Percentiles rank a stretch among this genome's conserved stretches.
Evolutionary conservation across 2,797 vertebrate genomes (phyloP).

Genomic region (Thamnophis elegans): DNA sequence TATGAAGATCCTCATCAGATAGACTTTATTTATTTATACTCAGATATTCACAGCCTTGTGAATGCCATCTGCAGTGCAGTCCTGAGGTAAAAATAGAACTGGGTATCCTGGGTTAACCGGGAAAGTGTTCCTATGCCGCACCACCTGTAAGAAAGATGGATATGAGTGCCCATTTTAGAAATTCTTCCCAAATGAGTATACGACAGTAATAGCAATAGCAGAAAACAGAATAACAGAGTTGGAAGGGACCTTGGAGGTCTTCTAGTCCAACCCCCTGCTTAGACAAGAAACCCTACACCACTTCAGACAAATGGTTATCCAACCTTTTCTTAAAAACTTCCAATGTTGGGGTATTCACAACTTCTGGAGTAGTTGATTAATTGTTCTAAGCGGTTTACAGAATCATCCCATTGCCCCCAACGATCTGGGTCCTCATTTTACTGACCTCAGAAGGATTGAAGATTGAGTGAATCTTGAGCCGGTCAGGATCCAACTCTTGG

Average conservation of each 20-base stretch:
- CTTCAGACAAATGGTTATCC: no score
- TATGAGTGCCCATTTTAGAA: background rate
- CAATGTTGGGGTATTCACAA: no score
- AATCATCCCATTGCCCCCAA: background rate
- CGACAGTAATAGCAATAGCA: background rate
- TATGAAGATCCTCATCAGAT: constrained; percentile 25
- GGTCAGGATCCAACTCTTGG: background rate
- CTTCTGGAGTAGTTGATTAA: no score
- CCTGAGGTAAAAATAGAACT: background rate
- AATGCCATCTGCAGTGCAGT: background rate
- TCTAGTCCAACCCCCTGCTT: no score
- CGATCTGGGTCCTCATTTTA: background rate
- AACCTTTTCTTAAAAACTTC: no score
- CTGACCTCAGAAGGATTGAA: background rate
- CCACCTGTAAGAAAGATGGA: background rate
- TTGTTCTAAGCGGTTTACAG: background rate
- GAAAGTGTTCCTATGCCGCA: no score
- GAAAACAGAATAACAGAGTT: background rate
- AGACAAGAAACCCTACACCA: no score
- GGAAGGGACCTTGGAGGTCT: no score
- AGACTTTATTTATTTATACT: constrained; percentile 38
- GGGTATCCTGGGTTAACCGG: background rate
- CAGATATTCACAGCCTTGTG: background rate
- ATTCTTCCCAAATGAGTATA: background rate
- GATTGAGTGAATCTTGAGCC: background rate